phyloP scores from a whole-genome alignment of 2,888 invertebrate species.

The Teinopalpus imperialis region DNA sequence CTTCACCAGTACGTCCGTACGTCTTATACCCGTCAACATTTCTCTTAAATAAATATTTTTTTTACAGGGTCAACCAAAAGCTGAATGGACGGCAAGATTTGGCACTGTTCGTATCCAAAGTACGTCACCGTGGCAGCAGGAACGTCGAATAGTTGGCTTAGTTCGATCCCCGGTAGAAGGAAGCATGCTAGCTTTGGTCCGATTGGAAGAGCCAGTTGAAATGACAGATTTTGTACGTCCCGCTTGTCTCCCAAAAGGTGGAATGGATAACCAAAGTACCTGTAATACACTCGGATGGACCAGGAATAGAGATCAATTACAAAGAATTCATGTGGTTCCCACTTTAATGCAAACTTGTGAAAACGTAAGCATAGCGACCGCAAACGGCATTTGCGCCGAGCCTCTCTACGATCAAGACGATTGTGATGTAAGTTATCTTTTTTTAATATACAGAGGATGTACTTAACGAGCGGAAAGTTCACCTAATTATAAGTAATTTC shows the following conservation, averaged over 20 bases:
- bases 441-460: no score
- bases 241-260: slow-evolving; percentile 87
- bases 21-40: no score
- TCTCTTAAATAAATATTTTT: no score
- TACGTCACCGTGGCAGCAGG: slow-evolving; percentile 93
- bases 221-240: slow-evolving; percentile 93
- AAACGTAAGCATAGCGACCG: slow-evolving; percentile 91
- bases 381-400: slow-evolving; percentile 92
- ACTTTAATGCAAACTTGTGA: slow-evolving; percentile 91
- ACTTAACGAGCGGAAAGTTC: no score
- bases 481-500: no score
- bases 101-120: slow-evolving; percentile 89
- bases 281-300: slow-evolving; percentile 95
- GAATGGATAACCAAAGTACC: slow-evolving; percentile 55
- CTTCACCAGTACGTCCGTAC: no score
- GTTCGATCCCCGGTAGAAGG: slow-evolving; percentile 95
- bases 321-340: slow-evolving; percentile 89
- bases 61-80: slow-evolving; percentile 89
- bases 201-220: slow-evolving; percentile 87
- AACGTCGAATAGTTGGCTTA: slow-evolving; percentile 91
- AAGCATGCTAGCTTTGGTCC: slow-evolving; percentile 90
- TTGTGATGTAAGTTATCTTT: slow-evolving; percentile 86
- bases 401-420: slow-evolving; percentile 89
- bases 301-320: slow-evolving; percentile 90
- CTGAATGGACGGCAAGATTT: slow-evolving; percentile 92